Conservation (phyloP, 2,797 vertebrate genomes). For the Enteromius afrohamiltoni region DNA sequence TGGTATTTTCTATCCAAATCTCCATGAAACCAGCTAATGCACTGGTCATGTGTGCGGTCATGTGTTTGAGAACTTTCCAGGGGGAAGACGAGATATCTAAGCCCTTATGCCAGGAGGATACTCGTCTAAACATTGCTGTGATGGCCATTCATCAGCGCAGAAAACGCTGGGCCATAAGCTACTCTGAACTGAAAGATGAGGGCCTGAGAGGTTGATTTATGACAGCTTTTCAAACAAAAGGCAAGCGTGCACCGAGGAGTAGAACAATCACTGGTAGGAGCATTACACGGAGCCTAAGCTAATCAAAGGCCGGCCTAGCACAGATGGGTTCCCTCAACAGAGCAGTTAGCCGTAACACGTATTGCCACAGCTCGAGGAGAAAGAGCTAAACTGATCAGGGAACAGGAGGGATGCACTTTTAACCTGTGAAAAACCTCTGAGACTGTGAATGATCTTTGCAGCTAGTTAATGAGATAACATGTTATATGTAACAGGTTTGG, state of each 20-base stretch:
- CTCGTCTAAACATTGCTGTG: conserved; percentile 7
- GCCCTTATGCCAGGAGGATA: neutral
- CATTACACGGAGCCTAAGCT: conserved; percentile 30
- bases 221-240: conserved; percentile 38
- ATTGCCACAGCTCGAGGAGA: conserved; percentile 18
- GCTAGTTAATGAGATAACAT: neutral
- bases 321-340: conserved; percentile 32
- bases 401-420: neutral
- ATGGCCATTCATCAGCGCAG: conserved; percentile 26
- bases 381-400: conserved; percentile 29
- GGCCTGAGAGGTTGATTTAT: conserved; percentile 42
- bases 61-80: neutral
- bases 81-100: neutral
- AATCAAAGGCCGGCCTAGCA: conserved; percentile 10
- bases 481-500: too few relatives aligned
- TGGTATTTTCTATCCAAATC: neutral
- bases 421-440: neutral
- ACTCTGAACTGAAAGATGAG: conserved; percentile 28
- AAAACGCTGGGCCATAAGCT: conserved; percentile 18
- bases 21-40: conserved; percentile 22
- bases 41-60: conserved; percentile 1
- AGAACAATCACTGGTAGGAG: conserved; percentile 23
- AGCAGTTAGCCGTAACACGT: conserved; percentile 22
- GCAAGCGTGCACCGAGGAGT: conserved; percentile 15
- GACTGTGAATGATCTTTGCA: neutral